A percentile compares a stretch with the other conserved stretches of the same genome.
Evolutionary conservation across 2,888 invertebrate genomes (phyloP).

Genomic region (Trissonchulus latispiculum): DNA sequence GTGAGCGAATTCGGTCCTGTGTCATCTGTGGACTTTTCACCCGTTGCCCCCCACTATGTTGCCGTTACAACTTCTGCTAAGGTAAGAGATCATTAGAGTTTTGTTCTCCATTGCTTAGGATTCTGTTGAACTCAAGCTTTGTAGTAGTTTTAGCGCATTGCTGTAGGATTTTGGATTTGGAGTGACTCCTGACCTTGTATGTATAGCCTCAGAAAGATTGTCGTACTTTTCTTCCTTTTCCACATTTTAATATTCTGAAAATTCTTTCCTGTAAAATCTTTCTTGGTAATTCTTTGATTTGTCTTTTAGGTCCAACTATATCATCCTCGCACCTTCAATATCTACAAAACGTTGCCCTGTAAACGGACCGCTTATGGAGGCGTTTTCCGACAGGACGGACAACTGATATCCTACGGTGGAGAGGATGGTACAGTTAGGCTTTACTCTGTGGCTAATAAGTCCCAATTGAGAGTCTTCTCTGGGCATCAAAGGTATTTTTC

Average conservation of each 20-base stretch:
- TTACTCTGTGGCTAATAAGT: conserved; percentile 74
- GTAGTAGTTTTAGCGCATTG: too few species aligned
- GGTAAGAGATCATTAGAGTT: too few species aligned
- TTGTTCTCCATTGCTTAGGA: too few species aligned
- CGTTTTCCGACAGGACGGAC: conserved; percentile 45
- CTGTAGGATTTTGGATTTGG: too few species aligned
- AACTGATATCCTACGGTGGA: conserved; percentile 63
- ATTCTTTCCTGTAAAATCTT: too few species aligned
- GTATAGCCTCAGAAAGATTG: too few species aligned
- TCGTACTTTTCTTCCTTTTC: too few species aligned
- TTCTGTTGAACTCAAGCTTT: too few species aligned
- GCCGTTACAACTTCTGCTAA: conserved; percentile 71
- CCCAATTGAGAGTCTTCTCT: conserved; percentile 69
- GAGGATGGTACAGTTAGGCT: conserved; percentile 75
- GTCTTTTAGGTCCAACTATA: background rate
- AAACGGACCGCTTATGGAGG: conserved; percentile 45
- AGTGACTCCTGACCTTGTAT: too few species aligned
- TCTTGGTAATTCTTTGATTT: too few species aligned
- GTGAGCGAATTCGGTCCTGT: conserved; percentile 86
- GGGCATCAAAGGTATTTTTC: conserved; percentile 68
- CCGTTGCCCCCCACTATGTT: conserved; percentile 75
- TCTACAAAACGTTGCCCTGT: conserved; percentile 31
- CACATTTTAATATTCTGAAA: too few species aligned
- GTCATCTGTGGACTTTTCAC: conserved; percentile 79
- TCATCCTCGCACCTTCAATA: background rate